phyloP scores from a whole-genome alignment of 2,888 invertebrate genomes.

The Chironomus tentans region DNA sequence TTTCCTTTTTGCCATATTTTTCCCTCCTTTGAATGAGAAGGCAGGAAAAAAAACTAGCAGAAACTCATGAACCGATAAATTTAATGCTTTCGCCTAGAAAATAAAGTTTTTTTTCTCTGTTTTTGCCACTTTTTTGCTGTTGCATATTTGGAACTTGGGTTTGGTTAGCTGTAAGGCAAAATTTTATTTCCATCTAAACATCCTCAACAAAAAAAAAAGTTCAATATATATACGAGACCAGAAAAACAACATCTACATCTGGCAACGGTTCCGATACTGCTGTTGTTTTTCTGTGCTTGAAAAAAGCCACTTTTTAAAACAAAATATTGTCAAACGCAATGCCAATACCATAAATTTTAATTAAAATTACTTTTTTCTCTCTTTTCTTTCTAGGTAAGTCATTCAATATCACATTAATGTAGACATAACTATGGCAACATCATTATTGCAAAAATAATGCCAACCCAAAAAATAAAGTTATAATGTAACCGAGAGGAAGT shows the following conservation, averaged over 20 bases:
- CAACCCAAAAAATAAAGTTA: not conserved
- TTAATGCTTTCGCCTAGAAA: too few relatives aligned
- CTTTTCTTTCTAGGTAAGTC: conserved; percentile 20
- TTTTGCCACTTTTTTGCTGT: not conserved
- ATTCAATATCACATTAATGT: conserved; percentile 17
- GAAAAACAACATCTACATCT: not conserved
- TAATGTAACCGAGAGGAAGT: too few relatives aligned
- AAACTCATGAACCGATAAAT: too few relatives aligned
- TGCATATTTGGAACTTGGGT: not conserved
- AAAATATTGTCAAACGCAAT: conserved; percentile 21
- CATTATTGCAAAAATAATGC: not conserved
- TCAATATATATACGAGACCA: not conserved
- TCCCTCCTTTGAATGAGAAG: not conserved
- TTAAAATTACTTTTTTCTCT: not conserved
- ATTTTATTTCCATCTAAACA: not conserved
- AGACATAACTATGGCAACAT: not conserved
- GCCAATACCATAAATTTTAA: conserved; percentile 19
- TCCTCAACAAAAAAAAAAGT: not conserved
- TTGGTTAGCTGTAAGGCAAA: not conserved
- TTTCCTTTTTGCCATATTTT: not conserved
- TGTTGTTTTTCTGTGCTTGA: not conserved
- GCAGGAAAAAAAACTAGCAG: too few relatives aligned
- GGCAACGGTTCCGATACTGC: not conserved
- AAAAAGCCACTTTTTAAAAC: conserved; percentile 4
- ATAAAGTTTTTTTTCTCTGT: not conserved